Evolutionary conservation across 2,113 vertebrate genomes (phyloP).

Genomic region (Platycercus adscitus): DNA sequence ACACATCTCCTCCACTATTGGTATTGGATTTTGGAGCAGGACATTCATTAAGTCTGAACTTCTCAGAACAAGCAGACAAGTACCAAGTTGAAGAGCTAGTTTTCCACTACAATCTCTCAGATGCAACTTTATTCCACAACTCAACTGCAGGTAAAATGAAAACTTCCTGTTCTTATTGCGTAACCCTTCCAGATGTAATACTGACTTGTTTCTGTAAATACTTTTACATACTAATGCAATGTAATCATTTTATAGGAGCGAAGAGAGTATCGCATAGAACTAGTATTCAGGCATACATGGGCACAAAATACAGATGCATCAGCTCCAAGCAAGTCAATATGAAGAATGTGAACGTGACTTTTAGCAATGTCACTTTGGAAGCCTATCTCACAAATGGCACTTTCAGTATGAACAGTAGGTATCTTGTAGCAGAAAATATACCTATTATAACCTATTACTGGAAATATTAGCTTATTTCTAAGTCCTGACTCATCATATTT

Average conservation of each 20-base stretch:
- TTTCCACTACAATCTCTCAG: slow-evolving; percentile 87
- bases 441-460: no score
- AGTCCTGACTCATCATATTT: neutral
- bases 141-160: slow-evolving; percentile 78
- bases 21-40: slow-evolving; percentile 77
- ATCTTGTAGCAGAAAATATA: neutral
- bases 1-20: slow-evolving; percentile 59
- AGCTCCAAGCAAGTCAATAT: slow-evolving; percentile 62
- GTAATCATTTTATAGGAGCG: slow-evolving; percentile 27
- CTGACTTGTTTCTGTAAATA: neutral
- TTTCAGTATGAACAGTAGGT: slow-evolving; percentile 83
- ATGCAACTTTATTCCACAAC: slow-evolving; percentile 78
- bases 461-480: neutral
- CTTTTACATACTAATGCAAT: neutral
- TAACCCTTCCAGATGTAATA: neutral
- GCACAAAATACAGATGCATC: slow-evolving; percentile 85
- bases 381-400: slow-evolving; percentile 81
- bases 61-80: slow-evolving; percentile 67
- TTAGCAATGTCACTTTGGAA: slow-evolving; percentile 81
- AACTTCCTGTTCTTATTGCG: neutral
- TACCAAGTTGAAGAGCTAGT: slow-evolving; percentile 79
- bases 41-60: slow-evolving; percentile 78
- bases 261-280: neutral
- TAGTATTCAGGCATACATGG: slow-evolving; percentile 78
- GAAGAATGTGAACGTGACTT: slow-evolving; percentile 63